Conservation (phyloP, 2,113 vertebrate species). For the Lanius collurio region DNA sequence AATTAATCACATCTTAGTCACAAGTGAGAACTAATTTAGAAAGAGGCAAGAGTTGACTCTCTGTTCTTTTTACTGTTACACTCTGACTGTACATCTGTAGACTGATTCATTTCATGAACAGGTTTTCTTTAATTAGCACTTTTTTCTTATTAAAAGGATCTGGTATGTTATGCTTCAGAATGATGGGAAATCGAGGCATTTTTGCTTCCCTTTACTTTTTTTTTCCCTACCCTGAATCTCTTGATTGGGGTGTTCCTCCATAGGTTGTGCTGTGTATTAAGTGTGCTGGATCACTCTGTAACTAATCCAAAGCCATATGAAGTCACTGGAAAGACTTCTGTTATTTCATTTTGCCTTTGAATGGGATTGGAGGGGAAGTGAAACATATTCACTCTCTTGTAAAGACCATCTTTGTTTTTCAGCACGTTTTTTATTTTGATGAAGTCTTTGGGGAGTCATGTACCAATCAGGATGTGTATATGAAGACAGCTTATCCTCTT, state of each 20-base stretch:
- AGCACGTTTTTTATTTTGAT: constrained; percentile 95
- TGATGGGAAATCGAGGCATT: not conserved
- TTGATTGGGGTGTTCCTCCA: not conserved
- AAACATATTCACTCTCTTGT: constrained; percentile 6
- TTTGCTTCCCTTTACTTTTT: not conserved
- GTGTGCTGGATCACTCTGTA: not conserved
- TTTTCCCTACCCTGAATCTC: not conserved
- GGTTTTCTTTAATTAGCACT: not conserved
- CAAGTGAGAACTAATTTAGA: not conserved
- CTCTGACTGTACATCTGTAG: not conserved
- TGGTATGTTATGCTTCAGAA: not conserved
- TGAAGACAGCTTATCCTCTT: constrained; percentile 86
- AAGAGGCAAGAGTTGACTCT: not conserved
- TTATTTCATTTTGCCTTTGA: not conserved
- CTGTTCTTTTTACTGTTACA: not conserved
- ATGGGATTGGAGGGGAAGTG: not conserved
- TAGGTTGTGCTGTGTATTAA: not conserved
- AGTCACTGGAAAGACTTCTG: not conserved
- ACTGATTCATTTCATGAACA: not conserved
- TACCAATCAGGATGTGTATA: constrained; percentile 87
- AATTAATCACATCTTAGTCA: not conserved
- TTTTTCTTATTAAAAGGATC: not conserved
- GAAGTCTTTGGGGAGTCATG: constrained; percentile 89
- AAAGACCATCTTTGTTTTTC: constrained; percentile 71
- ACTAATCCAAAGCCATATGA: not conserved